Conservation (phyloP, 2,797 vertebrate genomes). For the Siniperca obscura region DNA sequence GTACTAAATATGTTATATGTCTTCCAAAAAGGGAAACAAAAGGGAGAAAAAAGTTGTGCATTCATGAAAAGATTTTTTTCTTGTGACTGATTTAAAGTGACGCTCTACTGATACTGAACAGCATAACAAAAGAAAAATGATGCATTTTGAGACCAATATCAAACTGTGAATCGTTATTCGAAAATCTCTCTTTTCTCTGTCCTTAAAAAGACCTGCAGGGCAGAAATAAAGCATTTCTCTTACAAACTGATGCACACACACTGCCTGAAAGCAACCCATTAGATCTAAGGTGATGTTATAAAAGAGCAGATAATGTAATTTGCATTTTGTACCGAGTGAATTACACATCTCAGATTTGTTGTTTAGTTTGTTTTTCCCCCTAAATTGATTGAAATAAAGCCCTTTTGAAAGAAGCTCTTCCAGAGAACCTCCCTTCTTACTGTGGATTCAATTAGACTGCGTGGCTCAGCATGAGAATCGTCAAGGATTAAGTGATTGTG, state of each 20-base stretch:
- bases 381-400: conserved; percentile 18
- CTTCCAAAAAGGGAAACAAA: not conserved
- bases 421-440: conserved; percentile 5
- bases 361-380: not conserved
- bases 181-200: not conserved
- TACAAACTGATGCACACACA: not conserved
- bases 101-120: not conserved
- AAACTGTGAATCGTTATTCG: not conserved
- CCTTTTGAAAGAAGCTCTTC: conserved; percentile 30
- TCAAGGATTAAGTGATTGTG: conserved; percentile 57
- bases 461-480: conserved; percentile 38
- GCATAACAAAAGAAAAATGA: not conserved
- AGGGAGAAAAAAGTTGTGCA: not conserved
- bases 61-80: not conserved
- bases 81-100: not conserved
- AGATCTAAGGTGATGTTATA: not conserved
- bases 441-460: conserved; percentile 20
- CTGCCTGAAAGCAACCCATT: not conserved
- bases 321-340: not conserved
- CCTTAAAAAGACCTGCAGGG: not conserved
- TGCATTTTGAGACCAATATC: not conserved
- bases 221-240: not conserved
- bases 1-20: not conserved
- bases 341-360: not conserved
- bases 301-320: not conserved